Evolutionary conservation across 2,888 invertebrate species (phyloP), one percentile per base, ranked within the genome.

Genomic region (Escarpia spicata): DNA sequence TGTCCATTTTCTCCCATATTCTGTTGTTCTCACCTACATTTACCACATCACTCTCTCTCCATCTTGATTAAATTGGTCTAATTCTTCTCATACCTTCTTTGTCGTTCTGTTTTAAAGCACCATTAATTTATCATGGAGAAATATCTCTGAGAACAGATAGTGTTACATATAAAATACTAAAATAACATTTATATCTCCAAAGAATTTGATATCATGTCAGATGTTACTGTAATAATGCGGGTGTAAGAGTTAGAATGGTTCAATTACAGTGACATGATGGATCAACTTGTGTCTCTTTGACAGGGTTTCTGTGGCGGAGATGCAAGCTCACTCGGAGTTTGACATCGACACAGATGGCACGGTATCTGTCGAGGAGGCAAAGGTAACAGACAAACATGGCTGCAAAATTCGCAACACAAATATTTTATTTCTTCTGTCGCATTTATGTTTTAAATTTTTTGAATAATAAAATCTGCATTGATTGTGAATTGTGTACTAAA

Each of bases 341-440:
- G 99, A 99, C 97, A 98, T 98, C 95, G 98, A 99, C 96, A 97
- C 97, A 93, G 98, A 99, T 97, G 99, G 99, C 12, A 97, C 97
- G 95, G 98, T 99, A 31, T 97, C 98, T 93, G 97, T 98, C 44
- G 99, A 99, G 93, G 99, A 99, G 97, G 98, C 98, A 0, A 97
- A 96, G 96, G 97, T 97, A 92, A 26, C 15, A 15, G 31, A 45
- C 15, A 91, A 26, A 75, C 75, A 26, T 26, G 6, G 75, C 75
- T 75, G 75, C 75, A 60, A 60, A 60, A 60, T 60, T 26, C 19
- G 26, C 60, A 19, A 12, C 26, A 60, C 15, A 19, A 60, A 60
- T 60, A 19, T 12, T 26, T 60, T 15, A 60, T 60, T 60, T 52
- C 52, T 52, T 52, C 12, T 52, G 52, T 52, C 12, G 60, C 19